These are phyloP conservation scores for Nanger granti DNA, from an alignment of 2,113 vertebrate species.

Conservation along the genomic window DNA sequence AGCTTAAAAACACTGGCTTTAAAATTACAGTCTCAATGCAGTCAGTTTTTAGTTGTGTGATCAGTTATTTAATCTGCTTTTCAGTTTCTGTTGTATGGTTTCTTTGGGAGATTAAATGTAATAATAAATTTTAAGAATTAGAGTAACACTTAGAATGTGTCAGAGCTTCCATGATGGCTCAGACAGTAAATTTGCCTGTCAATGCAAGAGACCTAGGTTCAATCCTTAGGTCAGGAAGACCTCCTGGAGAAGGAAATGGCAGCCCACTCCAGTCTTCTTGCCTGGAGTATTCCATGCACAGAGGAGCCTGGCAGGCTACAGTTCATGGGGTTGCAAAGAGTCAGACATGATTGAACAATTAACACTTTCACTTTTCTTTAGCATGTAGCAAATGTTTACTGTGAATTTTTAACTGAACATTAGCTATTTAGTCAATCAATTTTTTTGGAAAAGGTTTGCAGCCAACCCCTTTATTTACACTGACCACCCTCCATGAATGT, in stretches of 20 bases:
- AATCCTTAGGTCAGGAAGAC: background rate
- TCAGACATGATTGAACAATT: background rate
- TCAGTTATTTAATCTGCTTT: background rate
- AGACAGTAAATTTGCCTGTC: background rate
- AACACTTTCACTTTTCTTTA: background rate
- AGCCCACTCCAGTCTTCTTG: background rate
- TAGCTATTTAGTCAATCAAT: background rate
- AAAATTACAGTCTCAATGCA: background rate
- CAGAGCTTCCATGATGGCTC: background rate
- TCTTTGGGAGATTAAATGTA: background rate
- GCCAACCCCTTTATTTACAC: background rate
- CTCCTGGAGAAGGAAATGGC: background rate
- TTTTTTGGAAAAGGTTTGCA: background rate
- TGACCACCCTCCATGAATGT: background rate
- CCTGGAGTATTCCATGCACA: background rate
- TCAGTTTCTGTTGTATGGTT: background rate
- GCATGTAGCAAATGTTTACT: background rate
- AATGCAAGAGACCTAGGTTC: background rate
- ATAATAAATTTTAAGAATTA: background rate
- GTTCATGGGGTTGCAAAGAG: background rate
- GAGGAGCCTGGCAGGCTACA: background rate
- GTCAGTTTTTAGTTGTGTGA: background rate
- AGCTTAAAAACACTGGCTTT: background rate
- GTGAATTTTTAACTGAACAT: background rate
- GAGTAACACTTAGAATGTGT: background rate